Evolutionary conservation across 2,797 vertebrate species (phyloP).

Genomic region (Danio jaintianensis): DNA sequence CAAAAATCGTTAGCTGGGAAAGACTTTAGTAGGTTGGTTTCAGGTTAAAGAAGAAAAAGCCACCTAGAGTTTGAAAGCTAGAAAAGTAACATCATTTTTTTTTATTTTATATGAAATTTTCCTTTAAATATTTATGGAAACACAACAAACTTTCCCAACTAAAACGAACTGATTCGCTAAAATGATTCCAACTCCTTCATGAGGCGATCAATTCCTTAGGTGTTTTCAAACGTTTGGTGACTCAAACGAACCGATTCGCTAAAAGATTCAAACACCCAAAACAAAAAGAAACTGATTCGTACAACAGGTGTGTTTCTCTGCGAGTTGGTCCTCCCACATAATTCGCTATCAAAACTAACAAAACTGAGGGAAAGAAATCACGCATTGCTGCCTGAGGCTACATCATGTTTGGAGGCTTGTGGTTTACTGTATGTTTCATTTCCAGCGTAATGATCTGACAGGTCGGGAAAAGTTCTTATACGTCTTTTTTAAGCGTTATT

Average conservation of each 20-base stretch:
- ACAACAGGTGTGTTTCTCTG: not conserved
- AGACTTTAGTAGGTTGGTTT: no score
- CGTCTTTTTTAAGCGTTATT: not conserved
- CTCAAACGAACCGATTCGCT: not conserved
- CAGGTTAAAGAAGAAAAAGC: no score
- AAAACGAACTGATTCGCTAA: not conserved
- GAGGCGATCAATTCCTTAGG: no score
- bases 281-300: not conserved
- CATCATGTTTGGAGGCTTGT: not conserved
- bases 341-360: not conserved
- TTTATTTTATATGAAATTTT: no score
- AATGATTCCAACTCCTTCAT: no score
- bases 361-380: not conserved
- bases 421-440: slow-evolving; percentile 4
- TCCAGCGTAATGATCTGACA: not conserved
- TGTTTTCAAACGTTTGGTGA: no score
- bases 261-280: slow-evolving; percentile 10
- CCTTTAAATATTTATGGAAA: no score
- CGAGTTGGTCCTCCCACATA: not conserved
- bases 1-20: no score
- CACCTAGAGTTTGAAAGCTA: no score
- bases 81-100: no score
- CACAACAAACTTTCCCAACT: no score
- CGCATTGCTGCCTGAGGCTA: not conserved
- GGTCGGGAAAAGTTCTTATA: not conserved